phyloP scores from a whole-genome alignment of 2,797 vertebrate genomes.

The Astyanax mexicanus region DNA sequence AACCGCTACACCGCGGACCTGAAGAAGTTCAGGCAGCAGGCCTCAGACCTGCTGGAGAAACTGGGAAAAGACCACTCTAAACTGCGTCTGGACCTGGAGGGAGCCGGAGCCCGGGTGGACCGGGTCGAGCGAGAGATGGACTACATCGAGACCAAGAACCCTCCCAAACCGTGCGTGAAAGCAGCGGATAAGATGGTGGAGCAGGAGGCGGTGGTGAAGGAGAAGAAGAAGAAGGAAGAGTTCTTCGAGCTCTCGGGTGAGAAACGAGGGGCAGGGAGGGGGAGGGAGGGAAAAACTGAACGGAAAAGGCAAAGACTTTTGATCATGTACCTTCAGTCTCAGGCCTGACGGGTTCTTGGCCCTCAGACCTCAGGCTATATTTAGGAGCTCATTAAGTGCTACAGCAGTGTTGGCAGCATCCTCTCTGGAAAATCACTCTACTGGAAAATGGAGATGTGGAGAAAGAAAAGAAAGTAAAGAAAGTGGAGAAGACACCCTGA shows the following conservation, averaged over 20 bases:
- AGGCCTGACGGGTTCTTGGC: constrained; percentile 39
- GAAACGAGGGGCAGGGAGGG: constrained; percentile 55
- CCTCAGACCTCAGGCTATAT: constrained; percentile 31
- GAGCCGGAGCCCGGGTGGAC: constrained; percentile 78
- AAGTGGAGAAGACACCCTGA: constrained; percentile 55
- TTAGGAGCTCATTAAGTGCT: constrained; percentile 38
- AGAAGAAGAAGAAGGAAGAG: constrained; percentile 76
- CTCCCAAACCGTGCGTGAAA: constrained; percentile 86
- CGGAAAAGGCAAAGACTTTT: constrained; percentile 46
- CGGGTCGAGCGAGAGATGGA: constrained; percentile 91
- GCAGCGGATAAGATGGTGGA: constrained; percentile 84
- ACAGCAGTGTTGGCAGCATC: constrained; percentile 32
- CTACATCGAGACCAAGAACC: constrained; percentile 87
- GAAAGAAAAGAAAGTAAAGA: no score
- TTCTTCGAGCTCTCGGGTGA: constrained; percentile 62
- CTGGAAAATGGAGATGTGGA: constrained; percentile 65
- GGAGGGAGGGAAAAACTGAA: constrained; percentile 66
- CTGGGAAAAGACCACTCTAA: constrained; percentile 82
- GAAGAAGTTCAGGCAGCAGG: constrained; percentile 90
- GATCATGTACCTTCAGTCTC: constrained; percentile 49
- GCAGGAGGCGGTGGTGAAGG: constrained; percentile 75
- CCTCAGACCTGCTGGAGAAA: constrained; percentile 81
- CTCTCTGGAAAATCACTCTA: constrained; percentile 56
- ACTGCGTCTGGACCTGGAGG: constrained; percentile 82
- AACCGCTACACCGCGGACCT: constrained; percentile 88